phyloP scores from a whole-genome alignment of 2,888 invertebrate species.

The Gastracanthus pulcherrimus region DNA sequence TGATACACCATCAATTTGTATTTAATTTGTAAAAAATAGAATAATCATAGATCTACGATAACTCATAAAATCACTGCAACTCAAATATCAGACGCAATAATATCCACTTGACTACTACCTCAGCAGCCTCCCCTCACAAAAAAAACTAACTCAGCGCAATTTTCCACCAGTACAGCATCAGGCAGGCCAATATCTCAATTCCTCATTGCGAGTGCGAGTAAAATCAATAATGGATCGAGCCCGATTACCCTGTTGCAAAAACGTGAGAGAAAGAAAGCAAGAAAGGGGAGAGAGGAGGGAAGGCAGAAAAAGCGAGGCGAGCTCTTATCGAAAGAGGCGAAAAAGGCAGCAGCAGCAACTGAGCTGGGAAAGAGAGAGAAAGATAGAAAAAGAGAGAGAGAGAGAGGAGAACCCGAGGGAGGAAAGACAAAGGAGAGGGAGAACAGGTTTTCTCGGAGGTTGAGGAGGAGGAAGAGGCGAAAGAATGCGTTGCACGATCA shows the following conservation, averaged over 20 bases:
- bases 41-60: neutral
- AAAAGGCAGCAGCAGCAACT: neutral
- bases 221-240: slow-evolving; percentile 45
- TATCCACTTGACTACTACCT: too few relatives aligned
- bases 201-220: slow-evolving; percentile 8
- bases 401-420: slow-evolving; percentile 3
- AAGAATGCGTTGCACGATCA: slow-evolving; percentile 52
- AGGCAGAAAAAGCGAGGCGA: slow-evolving; percentile 2
- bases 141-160: neutral
- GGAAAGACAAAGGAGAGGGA: slow-evolving; percentile 38
- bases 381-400: neutral
- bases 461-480: slow-evolving; percentile 34
- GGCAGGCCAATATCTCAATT: slow-evolving; percentile 38
- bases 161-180: too few relatives aligned
- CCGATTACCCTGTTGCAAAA: slow-evolving; percentile 36
- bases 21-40: neutral
- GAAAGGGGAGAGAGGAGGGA: slow-evolving; percentile 5
- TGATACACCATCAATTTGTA: neutral
- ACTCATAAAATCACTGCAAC: too few relatives aligned
- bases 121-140: neutral
- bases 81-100: too few relatives aligned
- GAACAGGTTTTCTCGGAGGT: slow-evolving; percentile 32
- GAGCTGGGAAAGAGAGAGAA: too few relatives aligned
- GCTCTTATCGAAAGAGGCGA: slow-evolving; percentile 16
- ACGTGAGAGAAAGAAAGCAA: slow-evolving; percentile 31